Base-by-base conservation (phyloP, 2,113 vertebrate species). In the Steatornis caripensis region DNA sequence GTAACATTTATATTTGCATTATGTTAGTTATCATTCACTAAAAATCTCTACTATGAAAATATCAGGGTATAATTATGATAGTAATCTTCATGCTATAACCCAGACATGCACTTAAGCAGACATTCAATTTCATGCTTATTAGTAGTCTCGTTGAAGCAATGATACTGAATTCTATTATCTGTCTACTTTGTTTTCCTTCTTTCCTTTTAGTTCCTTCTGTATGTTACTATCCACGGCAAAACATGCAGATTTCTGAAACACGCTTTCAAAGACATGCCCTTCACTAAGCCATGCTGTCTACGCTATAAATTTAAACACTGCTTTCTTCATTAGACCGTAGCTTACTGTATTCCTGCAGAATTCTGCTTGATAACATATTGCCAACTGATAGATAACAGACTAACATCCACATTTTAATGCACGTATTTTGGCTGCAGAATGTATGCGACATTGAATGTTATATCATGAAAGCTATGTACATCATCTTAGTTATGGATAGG, bases 31-130 rank as follows among this genome's bases (percentile, higher is more conserved):
- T 85, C 84, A 95, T 55, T 49, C 41, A 41, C 81, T 93, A 49
- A 92, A 92, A 34, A 86, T 94, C 78, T 94, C 62, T 86, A 34
- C 70, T 80, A 34, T 46, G 68, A 78, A 95, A 96, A 83, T 91
- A 95, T 70, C 87, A 86, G 79, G 61, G 49, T 85, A 77, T 75
- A 92, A 91, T 96, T 95, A 94, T 61, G 84, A 94, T 83, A 80
- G 83, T 58, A 90, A 93, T 96, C 90, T 95, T 86, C 85, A 58
- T 85, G 94, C 70, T 90, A 32, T 74, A 97, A 88, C 78, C 46
- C 75, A 95, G 92, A 95, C 95, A 83, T 62, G 82, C 66, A 96
- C 87, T 94, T 93, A 90, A 94, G 96, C 85, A 91, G 93, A 94
- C 96, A 91, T 93, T 96, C 93, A 86, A 93, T 93, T 96, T 88